A percentile compares a stretch with the other conserved stretches of the same genome.
These are phyloP conservation scores for Drosophila pseudoobscura DNA, from an alignment of 1,140 invertebrate genomes.

Conservation along the genomic window DNA sequence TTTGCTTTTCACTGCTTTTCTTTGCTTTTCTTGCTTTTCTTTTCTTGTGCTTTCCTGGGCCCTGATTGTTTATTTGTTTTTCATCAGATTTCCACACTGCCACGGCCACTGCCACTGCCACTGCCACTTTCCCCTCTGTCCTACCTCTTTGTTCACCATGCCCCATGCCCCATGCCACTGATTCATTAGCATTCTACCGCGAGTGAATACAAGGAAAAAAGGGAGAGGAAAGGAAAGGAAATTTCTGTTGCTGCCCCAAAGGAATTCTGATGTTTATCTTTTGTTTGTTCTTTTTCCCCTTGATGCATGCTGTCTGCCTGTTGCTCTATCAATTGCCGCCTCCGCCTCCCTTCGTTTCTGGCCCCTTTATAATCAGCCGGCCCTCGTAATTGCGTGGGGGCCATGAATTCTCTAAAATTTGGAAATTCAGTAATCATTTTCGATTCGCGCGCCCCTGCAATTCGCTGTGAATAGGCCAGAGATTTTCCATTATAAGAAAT, in stretches of 20 bases:
- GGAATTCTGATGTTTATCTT: conserved; percentile 52
- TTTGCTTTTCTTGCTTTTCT: conserved; percentile 2
- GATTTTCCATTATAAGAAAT: no score
- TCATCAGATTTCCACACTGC: conserved; percentile 53
- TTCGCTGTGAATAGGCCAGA: no score
- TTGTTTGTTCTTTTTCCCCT: conserved; percentile 36
- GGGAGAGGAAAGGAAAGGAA: conserved; percentile 14
- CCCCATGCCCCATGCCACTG: conserved; percentile 1
- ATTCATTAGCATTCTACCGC: conserved; percentile 66
- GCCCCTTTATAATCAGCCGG: not conserved
- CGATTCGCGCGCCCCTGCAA: no score
- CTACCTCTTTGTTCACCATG: no score
- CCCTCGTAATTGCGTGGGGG: no score
- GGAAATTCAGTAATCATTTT: no score
- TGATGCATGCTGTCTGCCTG: conserved; percentile 31
- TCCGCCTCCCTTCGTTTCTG: conserved; percentile 14
- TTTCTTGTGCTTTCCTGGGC: conserved; percentile 4
- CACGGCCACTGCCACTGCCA: conserved; percentile 1
- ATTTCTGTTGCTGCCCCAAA: conserved; percentile 33
- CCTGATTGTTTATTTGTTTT: conserved; percentile 71
- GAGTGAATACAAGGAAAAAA: conserved; percentile 7
- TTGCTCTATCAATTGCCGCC: conserved; percentile 43
- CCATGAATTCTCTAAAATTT: no score
- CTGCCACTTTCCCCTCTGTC: not conserved
- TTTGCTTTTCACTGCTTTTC: conserved; percentile 12